Evolutionary conservation across 2,797 vertebrate species (phyloP).

Genomic region (Hyperoplus immaculatus): DNA sequence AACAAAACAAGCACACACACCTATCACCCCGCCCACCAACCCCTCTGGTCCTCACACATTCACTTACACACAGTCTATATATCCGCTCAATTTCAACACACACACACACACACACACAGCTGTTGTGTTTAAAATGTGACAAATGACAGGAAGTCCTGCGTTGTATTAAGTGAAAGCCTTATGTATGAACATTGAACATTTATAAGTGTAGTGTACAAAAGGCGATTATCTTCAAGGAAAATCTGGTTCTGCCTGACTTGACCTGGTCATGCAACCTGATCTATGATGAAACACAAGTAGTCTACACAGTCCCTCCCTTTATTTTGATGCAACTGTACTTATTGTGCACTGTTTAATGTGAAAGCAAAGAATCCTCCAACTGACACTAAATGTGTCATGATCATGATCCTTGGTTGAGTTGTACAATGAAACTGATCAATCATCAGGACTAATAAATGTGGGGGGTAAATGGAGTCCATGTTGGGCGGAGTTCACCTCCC

Average conservation of each 20-base stretch:
- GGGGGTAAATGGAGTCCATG: constrained; percentile 11
- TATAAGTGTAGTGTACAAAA: no score
- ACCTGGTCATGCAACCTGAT: no score
- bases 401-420: neutral
- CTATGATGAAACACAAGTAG: no score
- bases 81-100: constrained; percentile 15
- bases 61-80: constrained; percentile 19
- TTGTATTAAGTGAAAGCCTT: neutral
- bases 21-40: constrained; percentile 3
- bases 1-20: constrained; percentile 12
- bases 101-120: neutral
- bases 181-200: neutral
- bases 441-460: neutral
- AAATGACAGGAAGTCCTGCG: neutral
- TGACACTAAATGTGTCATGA: neutral
- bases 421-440: neutral
- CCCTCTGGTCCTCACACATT: constrained; percentile 46
- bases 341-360: neutral
- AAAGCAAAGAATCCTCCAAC: neutral
- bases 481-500: constrained; percentile 31
- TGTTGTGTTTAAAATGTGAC: neutral
- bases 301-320: no score
- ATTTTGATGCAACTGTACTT: no score
- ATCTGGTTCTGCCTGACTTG: no score
- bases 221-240: no score